Percentiles rank a stretch among this genome's conserved stretches.
These are phyloP conservation scores for Agonopterix arenella DNA, from an alignment of 2,888 invertebrate genomes.

Conservation along the genomic window DNA sequence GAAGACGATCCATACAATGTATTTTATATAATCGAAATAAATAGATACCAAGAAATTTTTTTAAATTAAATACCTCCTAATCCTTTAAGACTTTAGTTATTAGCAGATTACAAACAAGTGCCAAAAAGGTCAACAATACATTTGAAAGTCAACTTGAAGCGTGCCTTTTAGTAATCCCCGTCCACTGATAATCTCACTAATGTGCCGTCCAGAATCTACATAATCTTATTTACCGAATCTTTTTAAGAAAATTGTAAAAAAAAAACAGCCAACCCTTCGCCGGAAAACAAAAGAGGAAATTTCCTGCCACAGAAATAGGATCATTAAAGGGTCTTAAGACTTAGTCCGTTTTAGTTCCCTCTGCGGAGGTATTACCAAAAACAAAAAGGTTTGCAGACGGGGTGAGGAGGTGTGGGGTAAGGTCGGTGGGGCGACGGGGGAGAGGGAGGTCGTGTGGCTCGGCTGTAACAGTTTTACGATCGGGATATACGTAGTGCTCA, in stretches of 20 bases:
- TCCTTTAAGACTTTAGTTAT: conserved; percentile 7
- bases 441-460: conserved; percentile 28
- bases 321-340: conserved; percentile 71
- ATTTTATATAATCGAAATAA: too few relatives aligned
- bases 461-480: conserved; percentile 72
- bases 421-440: conserved; percentile 15
- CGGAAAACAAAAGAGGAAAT: conserved; percentile 29
- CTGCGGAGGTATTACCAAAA: conserved; percentile 54
- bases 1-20: too few relatives aligned
- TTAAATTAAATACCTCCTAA: conserved; percentile 9
- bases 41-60: too few relatives aligned
- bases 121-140: background rate
- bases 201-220: too few relatives aligned
- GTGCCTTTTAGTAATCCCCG: background rate
- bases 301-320: conserved; percentile 55
- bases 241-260: conserved; percentile 1
- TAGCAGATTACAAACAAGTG: background rate
- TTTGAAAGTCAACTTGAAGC: background rate
- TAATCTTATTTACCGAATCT: background rate
- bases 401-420: conserved; percentile 23
- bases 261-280: conserved; percentile 46
- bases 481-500: conserved; percentile 42
- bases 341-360: conserved; percentile 58
- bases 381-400: conserved; percentile 68
- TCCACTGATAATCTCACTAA: too few relatives aligned